Conservation (phyloP, 2,888 invertebrate genomes). For the Sylvicola cinctus region DNA sequence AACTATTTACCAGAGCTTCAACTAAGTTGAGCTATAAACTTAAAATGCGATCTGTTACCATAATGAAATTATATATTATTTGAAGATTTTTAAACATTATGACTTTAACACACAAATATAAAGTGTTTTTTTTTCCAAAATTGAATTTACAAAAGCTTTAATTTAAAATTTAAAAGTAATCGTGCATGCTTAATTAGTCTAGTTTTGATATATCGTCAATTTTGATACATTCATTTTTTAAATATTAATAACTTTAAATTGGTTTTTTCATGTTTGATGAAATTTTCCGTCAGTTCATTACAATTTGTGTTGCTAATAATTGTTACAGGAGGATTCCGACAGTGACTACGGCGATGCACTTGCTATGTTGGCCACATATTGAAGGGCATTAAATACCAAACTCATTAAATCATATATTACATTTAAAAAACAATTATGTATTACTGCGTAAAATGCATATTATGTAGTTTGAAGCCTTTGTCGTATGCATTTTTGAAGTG, state of each 20-base stretch:
- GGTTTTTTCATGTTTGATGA: no score
- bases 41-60: not conserved
- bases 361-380: conserved; percentile 17
- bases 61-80: not conserved
- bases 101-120: not conserved
- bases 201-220: not conserved
- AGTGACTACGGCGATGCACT: conserved; percentile 48
- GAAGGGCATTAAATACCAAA: no score
- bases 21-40: not conserved
- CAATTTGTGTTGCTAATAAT: no score
- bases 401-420: no score
- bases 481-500: no score
- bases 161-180: not conserved
- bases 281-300: no score
- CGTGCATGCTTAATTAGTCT: not conserved
- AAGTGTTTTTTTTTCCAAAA: no score
- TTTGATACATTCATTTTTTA: not conserved
- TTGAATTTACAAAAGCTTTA: no score
- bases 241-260: not conserved
- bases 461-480: no score
- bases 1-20: not conserved
- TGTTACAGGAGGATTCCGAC: conserved; percentile 43
- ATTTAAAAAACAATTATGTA: no score
- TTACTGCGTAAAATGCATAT: no score
- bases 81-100: not conserved